A percentile compares a stretch with the other conserved stretches of the same genome.
Evolutionary conservation across 2,888 invertebrate genomes (phyloP).

Genomic region (Monochamus alternatus): DNA sequence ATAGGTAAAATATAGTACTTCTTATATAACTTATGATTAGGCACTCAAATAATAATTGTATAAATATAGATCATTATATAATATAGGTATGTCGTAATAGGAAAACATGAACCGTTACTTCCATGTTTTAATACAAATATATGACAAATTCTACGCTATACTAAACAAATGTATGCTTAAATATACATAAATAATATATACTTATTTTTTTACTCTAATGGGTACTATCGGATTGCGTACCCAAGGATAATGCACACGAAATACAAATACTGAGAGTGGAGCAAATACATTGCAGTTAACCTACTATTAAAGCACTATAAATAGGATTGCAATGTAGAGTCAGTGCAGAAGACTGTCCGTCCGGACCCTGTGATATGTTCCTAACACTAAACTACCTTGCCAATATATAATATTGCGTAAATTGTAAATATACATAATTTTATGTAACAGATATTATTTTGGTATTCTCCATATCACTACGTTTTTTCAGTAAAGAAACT

Average conservation of each 20-base stretch:
- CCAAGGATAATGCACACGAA: conserved; percentile 66
- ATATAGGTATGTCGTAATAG: conserved; percentile 57
- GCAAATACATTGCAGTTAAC: conserved; percentile 62
- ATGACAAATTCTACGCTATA: conserved; percentile 63
- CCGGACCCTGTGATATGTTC: conserved; percentile 68
- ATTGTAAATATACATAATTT: conserved; percentile 50
- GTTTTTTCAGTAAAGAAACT: conserved; percentile 52
- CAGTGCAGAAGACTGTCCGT: conserved; percentile 65
- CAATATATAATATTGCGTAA: conserved; percentile 55
- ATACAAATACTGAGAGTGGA: conserved; percentile 69
- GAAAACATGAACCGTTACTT: conserved; percentile 64
- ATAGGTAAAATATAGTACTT: conserved; percentile 48
- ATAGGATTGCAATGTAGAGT: conserved; percentile 68
- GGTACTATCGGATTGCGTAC: conserved; percentile 53
- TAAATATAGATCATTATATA: conserved; percentile 64
- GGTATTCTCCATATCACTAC: conserved; percentile 65
- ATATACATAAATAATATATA: conserved; percentile 63
- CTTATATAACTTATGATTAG: conserved; percentile 64
- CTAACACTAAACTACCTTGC: conserved; percentile 65
- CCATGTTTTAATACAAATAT: conserved; percentile 65
- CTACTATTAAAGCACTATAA: conserved; percentile 68
- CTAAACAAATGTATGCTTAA: conserved; percentile 56
- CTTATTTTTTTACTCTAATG: conserved; percentile 50
- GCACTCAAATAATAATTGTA: conserved; percentile 69
- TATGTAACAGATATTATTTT: conserved; percentile 62